phyloP scores from a whole-genome alignment of 2,888 invertebrate genomes.

The Thymelicus lineola region DNA sequence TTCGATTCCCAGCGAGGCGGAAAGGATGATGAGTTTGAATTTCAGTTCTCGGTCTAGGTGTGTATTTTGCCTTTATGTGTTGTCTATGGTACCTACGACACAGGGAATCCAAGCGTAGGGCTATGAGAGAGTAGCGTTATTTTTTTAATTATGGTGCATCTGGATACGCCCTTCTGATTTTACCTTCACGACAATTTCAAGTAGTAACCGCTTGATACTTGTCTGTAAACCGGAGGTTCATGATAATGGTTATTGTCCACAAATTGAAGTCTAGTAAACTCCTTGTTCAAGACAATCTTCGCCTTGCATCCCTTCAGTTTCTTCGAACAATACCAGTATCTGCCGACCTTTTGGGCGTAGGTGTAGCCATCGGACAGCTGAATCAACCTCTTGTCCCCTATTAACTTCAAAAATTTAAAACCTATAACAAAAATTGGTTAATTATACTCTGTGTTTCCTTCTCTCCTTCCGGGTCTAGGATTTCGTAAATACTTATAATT shows the following conservation, averaged over 20 bases:
- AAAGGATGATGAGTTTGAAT: too few species aligned
- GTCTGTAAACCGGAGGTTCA: constrained; percentile 23
- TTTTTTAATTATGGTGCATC: too few species aligned
- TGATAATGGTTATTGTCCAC: constrained; percentile 31
- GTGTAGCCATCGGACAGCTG: not conserved
- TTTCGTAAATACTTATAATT: too few species aligned
- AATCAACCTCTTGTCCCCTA: constrained; percentile 4
- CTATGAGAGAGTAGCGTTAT: too few species aligned
- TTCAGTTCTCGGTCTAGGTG: too few species aligned
- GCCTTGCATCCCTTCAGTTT: constrained; percentile 16
- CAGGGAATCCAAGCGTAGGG: too few species aligned
- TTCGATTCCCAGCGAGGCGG: too few species aligned
- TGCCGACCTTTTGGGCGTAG: not conserved
- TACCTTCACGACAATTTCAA: not conserved
- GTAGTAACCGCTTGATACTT: constrained; percentile 1
- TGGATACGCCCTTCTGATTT: too few species aligned
- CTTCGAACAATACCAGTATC: constrained; percentile 14
- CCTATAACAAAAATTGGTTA: not conserved
- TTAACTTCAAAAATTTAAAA: not conserved
- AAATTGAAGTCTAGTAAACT: constrained; percentile 17
- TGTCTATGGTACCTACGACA: too few species aligned
- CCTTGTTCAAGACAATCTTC: constrained; percentile 37
- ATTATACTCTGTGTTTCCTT: not conserved
- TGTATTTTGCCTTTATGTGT: too few species aligned
- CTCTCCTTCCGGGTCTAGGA: too few species aligned